Evolutionary conservation across 2,797 vertebrate species (phyloP).

Genomic region (Limosa lapponica): DNA sequence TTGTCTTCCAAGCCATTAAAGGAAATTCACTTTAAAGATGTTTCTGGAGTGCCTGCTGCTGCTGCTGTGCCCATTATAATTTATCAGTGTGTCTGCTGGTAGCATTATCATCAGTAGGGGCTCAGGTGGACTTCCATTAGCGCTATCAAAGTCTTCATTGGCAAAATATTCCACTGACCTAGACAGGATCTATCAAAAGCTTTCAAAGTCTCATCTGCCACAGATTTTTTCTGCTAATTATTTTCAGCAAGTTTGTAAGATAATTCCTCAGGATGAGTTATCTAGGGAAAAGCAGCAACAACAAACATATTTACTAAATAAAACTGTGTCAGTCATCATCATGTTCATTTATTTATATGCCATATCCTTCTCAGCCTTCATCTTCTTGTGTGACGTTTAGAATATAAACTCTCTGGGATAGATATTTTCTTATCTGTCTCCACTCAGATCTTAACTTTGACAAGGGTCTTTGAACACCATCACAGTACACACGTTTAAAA

Average conservation of each 20-base stretch:
- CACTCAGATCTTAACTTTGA: background rate
- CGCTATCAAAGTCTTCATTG: background rate
- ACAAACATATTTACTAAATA: slow-evolving; percentile 32
- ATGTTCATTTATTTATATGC: slow-evolving; percentile 22
- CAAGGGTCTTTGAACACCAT: background rate
- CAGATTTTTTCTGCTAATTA: slow-evolving; percentile 16
- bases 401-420: background rate
- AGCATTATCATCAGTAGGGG: slow-evolving; percentile 27
- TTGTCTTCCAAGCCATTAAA: slow-evolving; percentile 61
- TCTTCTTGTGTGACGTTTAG: background rate
- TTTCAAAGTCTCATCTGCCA: background rate
- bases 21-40: slow-evolving; percentile 53
- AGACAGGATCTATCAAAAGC: slow-evolving; percentile 2
- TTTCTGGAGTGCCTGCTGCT: slow-evolving; percentile 33
- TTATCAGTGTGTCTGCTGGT: slow-evolving; percentile 38
- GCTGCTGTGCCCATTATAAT: slow-evolving; percentile 34
- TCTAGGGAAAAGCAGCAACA: background rate
- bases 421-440: background rate
- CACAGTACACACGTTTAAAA: background rate
- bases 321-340: slow-evolving; percentile 32
- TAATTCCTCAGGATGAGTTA: background rate
- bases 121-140: slow-evolving; percentile 52
- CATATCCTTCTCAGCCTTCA: background rate
- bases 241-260: slow-evolving; percentile 6
- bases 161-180: slow-evolving; percentile 46